Percentiles rank a stretch among this genome's conserved stretches.
phyloP scores from a whole-genome alignment of 2,888 invertebrate genomes.

The Polymixis flavicincta region DNA sequence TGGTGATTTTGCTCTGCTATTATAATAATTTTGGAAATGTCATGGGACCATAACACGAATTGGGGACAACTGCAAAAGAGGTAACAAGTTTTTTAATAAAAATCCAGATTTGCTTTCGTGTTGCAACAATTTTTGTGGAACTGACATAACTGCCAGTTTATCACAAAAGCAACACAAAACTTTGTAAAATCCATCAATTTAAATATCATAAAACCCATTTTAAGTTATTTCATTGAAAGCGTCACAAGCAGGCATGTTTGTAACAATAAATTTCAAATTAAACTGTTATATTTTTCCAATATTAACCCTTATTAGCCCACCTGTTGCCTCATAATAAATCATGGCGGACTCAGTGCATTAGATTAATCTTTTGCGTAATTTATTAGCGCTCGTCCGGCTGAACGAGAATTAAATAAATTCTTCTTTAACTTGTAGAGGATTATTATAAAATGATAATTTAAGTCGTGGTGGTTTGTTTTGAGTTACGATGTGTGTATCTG shows the following conservation, averaged over 20 bases:
- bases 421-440: constrained; percentile 49
- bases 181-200: not conserved
- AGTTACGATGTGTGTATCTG: constrained; percentile 10
- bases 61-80: not conserved
- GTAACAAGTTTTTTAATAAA: too few species aligned
- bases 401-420: constrained; percentile 62
- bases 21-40: not conserved
- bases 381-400: constrained; percentile 62
- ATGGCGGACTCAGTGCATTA: constrained; percentile 64
- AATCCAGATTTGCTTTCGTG: too few species aligned
- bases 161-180: not conserved
- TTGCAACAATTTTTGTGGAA: not conserved
- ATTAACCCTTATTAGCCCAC: constrained; percentile 66
- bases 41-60: too few species aligned
- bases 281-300: constrained; percentile 60
- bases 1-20: not conserved
- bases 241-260: constrained; percentile 6
- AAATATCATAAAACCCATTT: too few species aligned
- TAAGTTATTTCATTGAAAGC: not conserved
- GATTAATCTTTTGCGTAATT: constrained; percentile 69
- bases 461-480: constrained; percentile 22
- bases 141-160: not conserved
- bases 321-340: constrained; percentile 70
- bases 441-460: constrained; percentile 50
- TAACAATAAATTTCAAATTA: constrained; percentile 40